Evolutionary conservation across 2,888 invertebrate species (phyloP).

Genomic region (Metallyticus violacea): DNA sequence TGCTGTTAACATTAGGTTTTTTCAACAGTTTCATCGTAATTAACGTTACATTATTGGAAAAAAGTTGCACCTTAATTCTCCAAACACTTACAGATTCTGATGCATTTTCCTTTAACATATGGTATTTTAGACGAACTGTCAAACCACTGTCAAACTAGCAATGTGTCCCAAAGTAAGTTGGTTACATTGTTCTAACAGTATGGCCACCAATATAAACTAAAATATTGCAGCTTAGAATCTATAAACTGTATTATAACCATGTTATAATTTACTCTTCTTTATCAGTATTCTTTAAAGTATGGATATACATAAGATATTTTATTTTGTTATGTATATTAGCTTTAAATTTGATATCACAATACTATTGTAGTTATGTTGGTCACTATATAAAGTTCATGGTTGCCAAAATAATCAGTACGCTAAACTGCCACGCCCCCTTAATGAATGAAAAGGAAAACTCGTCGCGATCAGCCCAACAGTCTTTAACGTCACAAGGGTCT

Average conservation of each 20-base stretch:
- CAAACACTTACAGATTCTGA: not conserved
- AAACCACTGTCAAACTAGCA: not conserved
- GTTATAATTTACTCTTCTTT: not conserved
- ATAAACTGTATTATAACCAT: not conserved
- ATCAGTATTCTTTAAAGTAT: not conserved
- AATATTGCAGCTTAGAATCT: not conserved
- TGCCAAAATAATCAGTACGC: not conserved
- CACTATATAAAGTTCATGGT: not conserved
- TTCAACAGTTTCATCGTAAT: not conserved
- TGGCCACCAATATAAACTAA: not conserved
- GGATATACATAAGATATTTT: not conserved
- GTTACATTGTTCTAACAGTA: not conserved
- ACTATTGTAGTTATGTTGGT: not conserved
- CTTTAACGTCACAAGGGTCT: no score
- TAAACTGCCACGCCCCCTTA: not conserved
- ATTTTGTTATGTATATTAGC: not conserved
- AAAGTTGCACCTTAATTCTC: not conserved
- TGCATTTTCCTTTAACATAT: not conserved
- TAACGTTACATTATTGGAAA: not conserved
- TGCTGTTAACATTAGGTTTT: not conserved
- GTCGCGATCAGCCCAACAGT: no score
- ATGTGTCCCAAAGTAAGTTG: not conserved
- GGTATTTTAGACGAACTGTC: not conserved
- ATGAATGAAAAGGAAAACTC: not conserved
- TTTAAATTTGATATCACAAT: not conserved